Evolutionary conservation across 2,888 invertebrate species (phyloP), one percentile per base, ranked within the genome.

Genomic region (Scaptomyza polygonia): DNA sequence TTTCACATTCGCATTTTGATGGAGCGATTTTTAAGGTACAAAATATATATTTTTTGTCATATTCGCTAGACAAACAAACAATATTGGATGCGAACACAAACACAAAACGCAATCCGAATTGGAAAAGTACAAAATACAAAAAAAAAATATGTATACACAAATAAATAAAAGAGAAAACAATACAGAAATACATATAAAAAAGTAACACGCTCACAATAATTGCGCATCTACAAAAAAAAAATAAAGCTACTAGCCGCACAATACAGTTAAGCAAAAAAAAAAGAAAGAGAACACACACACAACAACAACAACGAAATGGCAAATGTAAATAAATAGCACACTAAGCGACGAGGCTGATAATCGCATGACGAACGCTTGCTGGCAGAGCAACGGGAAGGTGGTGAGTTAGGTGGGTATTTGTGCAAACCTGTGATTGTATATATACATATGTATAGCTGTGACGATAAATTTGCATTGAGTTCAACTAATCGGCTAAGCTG

Each of bases 41-140:
- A 85, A n/a, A n/a, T n/a, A n/a, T n/a, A n/a, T n/a, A 85, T 85
- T 88, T 88, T 85, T 88, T 85, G 87, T 79, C 88, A 88, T 84
- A 88, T 88, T 87, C 85, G 88, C 79, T 51, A 58, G 58, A 51
- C 51, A 66, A 58, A 34, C 54, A 51, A 43, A 25, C 44, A 47
- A 34, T 51, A 27, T 42, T 34, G 43, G 40, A 85, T 43, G 54
- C 61, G 70, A 65, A 75, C 64, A 64, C 59, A 71, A 57, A 68
- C 67, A 68, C 53, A 63, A 77, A 80, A 72, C 68, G 72, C 87
- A 86, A 72, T 69, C 75, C 70, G 71, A 88, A 80, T 88, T 68
- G 75, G 69, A 77, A 83, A 70, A 67, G 77, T 67, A 76, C 74
- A 65, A 63, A 75, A 55, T 62, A 59, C 52, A 42, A 52, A 51